Evolutionary conservation across 2,113 vertebrate species (phyloP).

Genomic region (Corvus moneduloides): DNA sequence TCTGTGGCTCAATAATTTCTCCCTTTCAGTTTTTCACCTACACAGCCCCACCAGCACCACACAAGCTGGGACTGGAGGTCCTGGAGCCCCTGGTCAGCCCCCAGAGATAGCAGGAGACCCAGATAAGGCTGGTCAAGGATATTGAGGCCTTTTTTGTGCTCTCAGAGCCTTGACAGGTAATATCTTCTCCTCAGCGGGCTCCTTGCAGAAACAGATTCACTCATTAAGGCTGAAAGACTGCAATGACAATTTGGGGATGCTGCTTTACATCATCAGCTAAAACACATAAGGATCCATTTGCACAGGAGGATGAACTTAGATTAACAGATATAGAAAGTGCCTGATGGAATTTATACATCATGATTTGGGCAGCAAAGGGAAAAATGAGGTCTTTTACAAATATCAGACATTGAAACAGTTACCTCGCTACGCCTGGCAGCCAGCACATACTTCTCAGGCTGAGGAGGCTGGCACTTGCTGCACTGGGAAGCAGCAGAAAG

Average conservation of each 20-base stretch:
- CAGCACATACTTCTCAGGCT: accelerated
- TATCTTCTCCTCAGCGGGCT: neutral
- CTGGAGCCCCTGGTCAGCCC: accelerated
- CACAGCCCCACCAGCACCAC: neutral
- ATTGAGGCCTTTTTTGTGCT: neutral
- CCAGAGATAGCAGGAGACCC: neutral
- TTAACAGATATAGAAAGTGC: neutral
- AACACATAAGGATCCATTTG: constrained; percentile 14
- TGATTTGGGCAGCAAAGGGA: neutral
- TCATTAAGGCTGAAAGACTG: constrained; percentile 29
- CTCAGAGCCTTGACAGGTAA: neutral
- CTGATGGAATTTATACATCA: neutral
- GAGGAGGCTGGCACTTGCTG: neutral
- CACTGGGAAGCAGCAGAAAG: neutral
- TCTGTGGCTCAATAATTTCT: neutral
- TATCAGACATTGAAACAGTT: neutral
- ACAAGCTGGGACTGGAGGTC: neutral
- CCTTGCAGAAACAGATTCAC: neutral
- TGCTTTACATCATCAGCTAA: constrained; percentile 27
- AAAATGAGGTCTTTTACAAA: neutral
- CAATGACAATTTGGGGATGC: neutral
- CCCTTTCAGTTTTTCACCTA: neutral
- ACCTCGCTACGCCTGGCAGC: neutral
- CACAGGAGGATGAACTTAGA: neutral
- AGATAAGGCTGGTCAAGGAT: neutral